Conservation (phyloP, 2,888 invertebrate species). For the Charanyca ferruginea region DNA sequence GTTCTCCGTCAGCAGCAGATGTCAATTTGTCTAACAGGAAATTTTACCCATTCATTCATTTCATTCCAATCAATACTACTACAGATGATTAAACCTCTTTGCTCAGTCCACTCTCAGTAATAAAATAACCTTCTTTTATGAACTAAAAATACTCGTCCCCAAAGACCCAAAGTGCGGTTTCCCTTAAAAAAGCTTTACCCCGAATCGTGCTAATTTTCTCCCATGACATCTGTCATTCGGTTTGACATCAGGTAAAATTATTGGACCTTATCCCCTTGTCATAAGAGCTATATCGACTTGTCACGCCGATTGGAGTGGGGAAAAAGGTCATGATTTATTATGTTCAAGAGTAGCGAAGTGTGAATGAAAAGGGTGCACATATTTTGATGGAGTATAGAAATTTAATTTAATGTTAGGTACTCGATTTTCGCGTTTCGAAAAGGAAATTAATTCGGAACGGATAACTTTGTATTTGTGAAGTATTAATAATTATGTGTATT, state of each 20-base stretch:
- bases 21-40: no score
- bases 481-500: slow-evolving; percentile 17
- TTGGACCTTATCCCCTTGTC: slow-evolving; percentile 31
- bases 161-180: slow-evolving; percentile 31
- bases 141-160: slow-evolving; percentile 36
- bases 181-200: slow-evolving; percentile 34
- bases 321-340: slow-evolving; percentile 71
- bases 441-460: slow-evolving; percentile 46
- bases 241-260: slow-evolving; percentile 22
- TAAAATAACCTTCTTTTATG: slow-evolving; percentile 19
- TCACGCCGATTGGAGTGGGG: slow-evolving; percentile 44
- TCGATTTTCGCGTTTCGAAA: slow-evolving; percentile 35
- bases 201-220: slow-evolving; percentile 53
- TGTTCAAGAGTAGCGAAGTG: slow-evolving; percentile 67
- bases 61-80: background rate
- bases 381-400: slow-evolving; percentile 54
- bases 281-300: slow-evolving; percentile 56
- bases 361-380: slow-evolving; percentile 67
- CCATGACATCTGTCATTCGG: slow-evolving; percentile 49
- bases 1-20: no score
- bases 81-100: slow-evolving; percentile 9
- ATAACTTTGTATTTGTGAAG: slow-evolving; percentile 29
- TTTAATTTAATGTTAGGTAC: slow-evolving; percentile 51
- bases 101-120: background rate
- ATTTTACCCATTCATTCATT: no score